Conservation (phyloP, 2,113 vertebrate species). For the Corvus moneduloides region DNA sequence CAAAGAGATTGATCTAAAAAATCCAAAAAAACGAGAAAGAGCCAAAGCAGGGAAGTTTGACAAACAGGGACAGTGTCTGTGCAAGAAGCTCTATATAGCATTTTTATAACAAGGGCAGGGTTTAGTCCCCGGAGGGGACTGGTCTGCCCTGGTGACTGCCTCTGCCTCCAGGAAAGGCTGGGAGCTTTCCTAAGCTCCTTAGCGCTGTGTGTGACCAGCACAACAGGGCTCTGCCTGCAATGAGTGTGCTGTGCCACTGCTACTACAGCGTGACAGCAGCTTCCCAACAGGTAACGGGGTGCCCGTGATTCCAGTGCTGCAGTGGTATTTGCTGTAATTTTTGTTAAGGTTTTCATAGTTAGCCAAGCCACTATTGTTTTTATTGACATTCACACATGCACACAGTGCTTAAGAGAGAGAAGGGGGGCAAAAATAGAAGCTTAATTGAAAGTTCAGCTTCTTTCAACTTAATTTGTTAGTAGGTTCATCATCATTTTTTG, state of each 20-base stretch:
- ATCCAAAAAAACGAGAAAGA: neutral
- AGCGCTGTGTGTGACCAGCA: neutral
- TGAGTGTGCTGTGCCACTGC: neutral
- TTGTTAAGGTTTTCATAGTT: neutral
- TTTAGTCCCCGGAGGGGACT: neutral
- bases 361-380: neutral
- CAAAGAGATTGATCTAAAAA: neutral
- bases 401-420: neutral
- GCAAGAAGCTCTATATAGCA: neutral
- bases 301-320: neutral
- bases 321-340: neutral
- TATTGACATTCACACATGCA: neutral
- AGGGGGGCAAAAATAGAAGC: neutral
- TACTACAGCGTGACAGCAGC: neutral
- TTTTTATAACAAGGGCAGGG: neutral
- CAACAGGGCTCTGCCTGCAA: neutral
- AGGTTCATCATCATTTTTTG: constrained; percentile 48
- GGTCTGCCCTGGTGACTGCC: neutral
- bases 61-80: neutral
- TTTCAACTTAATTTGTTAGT: constrained; percentile 47
- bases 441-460: constrained; percentile 48
- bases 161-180: neutral
- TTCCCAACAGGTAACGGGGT: neutral
- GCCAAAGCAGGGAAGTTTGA: neutral
- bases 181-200: neutral